Base-by-base conservation (phyloP, 2,113 vertebrate genomes). In the Microtus ochrogaster region DNA sequence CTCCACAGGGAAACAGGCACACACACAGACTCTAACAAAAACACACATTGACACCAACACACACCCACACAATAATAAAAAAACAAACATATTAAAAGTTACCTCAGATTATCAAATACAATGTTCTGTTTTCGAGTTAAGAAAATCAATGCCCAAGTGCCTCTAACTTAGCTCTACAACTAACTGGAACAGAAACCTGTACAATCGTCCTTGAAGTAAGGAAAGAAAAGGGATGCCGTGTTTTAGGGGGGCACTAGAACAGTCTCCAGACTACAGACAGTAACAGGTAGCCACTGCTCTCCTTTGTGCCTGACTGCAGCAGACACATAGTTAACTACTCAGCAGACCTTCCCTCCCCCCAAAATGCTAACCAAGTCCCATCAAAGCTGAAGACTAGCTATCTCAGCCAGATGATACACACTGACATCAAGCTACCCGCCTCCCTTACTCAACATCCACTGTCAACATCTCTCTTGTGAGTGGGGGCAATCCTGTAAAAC, bases 121-220 rank as follows among this genome's bases (percentile, higher is more conserved):
- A 95, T 30, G 74, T 55, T 68, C 68, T 65, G 58, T 72, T 41
- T 96, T 84, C 81, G 30, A 74, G 55, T 78, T 94, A 17, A 84
- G 6, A 93, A 89, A 47, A 36, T 21, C 16, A 12, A 81, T 22
- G 70, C 24, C 22, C 44, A 76, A 72, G 0, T 26, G 4, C 41
- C 41, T 93, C 61, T 92, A 84, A 90, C 78, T 52, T 30, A 77
- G 24, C 22, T 49, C 78, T 86, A 77, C 49, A 41, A 41, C 6
- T 21, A 86, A n/a, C 2, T 82, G 26, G 26, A 63, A 77, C 21
- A 44, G 8, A 78, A 24, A 47, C 33, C 86, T 77, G 22, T 21
- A 77, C 13, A 72, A 66, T 12, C 6, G n/a, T 77, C 65, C 39
- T 17, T 77, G 73, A 78, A 91, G 81, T 10, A 61, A 91, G 22